These are phyloP conservation scores for Galaxea fascicularis DNA, from an alignment of 92 coral and sea anemone genomes.

Conservation along the genomic window DNA sequence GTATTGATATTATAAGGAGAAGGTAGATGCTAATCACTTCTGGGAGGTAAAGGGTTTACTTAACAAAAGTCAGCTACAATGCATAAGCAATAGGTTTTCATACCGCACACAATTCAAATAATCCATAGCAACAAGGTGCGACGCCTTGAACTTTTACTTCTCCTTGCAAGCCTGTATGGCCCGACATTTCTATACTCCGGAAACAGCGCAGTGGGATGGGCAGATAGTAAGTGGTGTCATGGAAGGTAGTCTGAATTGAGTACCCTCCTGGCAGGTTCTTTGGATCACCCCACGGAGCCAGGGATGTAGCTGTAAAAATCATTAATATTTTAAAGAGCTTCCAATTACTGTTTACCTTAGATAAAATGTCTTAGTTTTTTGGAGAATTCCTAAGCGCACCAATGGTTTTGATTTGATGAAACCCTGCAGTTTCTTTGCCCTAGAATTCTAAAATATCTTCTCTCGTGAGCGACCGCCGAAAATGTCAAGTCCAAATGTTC, in stretches of 20 bases:
- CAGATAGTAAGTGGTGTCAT: constrained; percentile 79
- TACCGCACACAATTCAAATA: constrained; percentile 75
- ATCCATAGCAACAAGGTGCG: constrained; percentile 77
- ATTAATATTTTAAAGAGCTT: neutral
- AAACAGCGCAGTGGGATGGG: constrained; percentile 83
- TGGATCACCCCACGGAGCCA: constrained; percentile 72
- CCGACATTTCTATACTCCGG: constrained; percentile 83
- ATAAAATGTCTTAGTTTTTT: too few species aligned
- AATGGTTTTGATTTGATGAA: too few species aligned
- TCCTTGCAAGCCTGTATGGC: constrained; percentile 80
- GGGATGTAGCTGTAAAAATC: constrained; percentile 60
- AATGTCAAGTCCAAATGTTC: too few species aligned
- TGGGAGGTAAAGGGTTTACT: neutral
- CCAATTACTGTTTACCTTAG: too few species aligned
- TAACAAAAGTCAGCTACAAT: neutral
- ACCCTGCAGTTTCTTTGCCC: too few species aligned
- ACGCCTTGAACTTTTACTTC: constrained; percentile 55
- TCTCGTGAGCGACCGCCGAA: too few species aligned
- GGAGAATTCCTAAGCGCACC: too few species aligned
- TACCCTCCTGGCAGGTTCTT: constrained; percentile 90
- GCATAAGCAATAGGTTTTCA: neutral
- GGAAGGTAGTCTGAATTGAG: constrained; percentile 52
- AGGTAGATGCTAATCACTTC: too few species aligned
- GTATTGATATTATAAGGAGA: too few species aligned
- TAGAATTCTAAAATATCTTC: too few species aligned